phyloP scores from a whole-genome alignment of 35 echinoderm and acorn worm species.

The Diadema setosum region DNA sequence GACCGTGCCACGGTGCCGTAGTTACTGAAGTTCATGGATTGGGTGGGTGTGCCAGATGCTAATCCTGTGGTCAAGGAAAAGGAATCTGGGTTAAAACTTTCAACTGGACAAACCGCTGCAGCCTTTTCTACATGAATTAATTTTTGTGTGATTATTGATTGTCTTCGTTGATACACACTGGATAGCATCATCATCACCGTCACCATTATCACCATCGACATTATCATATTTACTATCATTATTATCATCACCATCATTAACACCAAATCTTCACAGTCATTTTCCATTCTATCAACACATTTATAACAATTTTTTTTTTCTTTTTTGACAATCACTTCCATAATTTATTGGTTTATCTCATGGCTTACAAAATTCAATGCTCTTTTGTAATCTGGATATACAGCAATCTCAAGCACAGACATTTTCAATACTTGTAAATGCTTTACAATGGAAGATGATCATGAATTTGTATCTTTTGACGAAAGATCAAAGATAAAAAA shows the following conservation, averaged over 20 bases:
- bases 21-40: constrained; percentile 42
- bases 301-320: too few relatives aligned
- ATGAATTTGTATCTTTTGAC: too few relatives aligned
- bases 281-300: too few relatives aligned
- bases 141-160: background rate
- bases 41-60: constrained; percentile 17
- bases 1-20: constrained; percentile 81
- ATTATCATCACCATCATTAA: background rate
- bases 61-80: background rate
- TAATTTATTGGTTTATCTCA: too few relatives aligned
- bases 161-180: background rate
- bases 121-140: background rate
- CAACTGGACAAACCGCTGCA: background rate
- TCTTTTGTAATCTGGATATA: too few relatives aligned
- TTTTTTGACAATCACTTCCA: too few relatives aligned
- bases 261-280: too few relatives aligned
- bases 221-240: background rate
- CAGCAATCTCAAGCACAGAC: too few relatives aligned
- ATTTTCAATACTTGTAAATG: too few relatives aligned
- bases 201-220: background rate
- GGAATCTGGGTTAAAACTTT: background rate
- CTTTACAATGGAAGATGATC: too few relatives aligned
- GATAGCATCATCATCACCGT: background rate
- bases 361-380: too few relatives aligned
- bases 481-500: too few relatives aligned